Conservation (phyloP, 2,888 invertebrate species). For the Orchesella flavescens region DNA sequence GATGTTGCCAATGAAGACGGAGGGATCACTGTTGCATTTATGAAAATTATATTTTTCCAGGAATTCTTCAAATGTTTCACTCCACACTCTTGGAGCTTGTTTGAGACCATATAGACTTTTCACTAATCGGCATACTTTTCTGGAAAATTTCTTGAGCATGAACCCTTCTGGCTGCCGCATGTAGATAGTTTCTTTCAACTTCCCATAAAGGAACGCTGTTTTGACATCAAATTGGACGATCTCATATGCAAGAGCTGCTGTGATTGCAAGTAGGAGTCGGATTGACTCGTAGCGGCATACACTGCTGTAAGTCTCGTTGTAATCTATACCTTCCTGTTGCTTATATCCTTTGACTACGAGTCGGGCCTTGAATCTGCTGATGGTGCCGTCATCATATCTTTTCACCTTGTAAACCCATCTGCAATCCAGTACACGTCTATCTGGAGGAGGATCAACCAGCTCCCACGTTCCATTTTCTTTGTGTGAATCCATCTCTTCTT, state of each 20-base stretch:
- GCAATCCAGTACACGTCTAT: slow-evolving; percentile 13
- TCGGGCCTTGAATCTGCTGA: slow-evolving; percentile 40
- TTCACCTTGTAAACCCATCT: slow-evolving; percentile 52
- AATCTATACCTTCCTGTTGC: slow-evolving; percentile 54
- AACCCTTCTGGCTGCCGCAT: slow-evolving; percentile 9
- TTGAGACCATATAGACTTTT: slow-evolving; percentile 74
- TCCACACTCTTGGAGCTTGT: slow-evolving; percentile 74
- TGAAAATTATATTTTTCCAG: not conserved
- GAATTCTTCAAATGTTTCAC: slow-evolving; percentile 53
- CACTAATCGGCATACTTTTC: slow-evolving; percentile 72
- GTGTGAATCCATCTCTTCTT: slow-evolving; percentile 35
- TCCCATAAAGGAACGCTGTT: slow-evolving; percentile 54
- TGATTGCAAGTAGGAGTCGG: slow-evolving; percentile 30
- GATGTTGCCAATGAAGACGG: not conserved
- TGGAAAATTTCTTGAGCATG: no score
- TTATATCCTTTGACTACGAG: slow-evolving; percentile 43
- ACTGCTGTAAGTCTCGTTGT: slow-evolving; percentile 42
- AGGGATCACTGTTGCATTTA: not conserved
- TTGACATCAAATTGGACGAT: slow-evolving; percentile 45
- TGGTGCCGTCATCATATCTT: not conserved
- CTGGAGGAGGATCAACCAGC: slow-evolving; percentile 35
- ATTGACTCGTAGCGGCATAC: slow-evolving; percentile 43
- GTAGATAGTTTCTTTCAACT: slow-evolving; percentile 48
- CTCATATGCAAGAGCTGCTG: slow-evolving; percentile 12
- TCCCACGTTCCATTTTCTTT: slow-evolving; percentile 25